A percentile compares a stretch with the other conserved stretches of the same genome.
Conservation (phyloP, 2,113 vertebrate genomes). For the Azemiops feae region DNA sequence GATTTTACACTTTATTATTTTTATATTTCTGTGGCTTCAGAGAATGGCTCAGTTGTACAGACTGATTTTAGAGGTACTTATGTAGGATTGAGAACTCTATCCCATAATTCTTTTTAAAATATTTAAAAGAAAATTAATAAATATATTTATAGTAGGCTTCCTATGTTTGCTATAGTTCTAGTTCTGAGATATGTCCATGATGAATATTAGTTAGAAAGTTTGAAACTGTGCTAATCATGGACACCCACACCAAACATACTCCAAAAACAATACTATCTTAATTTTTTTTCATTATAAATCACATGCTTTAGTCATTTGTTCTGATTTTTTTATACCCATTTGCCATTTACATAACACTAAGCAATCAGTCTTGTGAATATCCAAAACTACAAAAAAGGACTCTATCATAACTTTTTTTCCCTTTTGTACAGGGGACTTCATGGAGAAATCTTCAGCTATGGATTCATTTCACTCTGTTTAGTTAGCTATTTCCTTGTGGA, state of each 20-base stretch:
- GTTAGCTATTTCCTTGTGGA: conserved; percentile 85
- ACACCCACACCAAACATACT: conserved; percentile 34
- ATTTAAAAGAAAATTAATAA: neutral
- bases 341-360: conserved; percentile 80
- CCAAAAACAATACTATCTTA: conserved; percentile 38
- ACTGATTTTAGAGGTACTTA: neutral
- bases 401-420: conserved; percentile 71
- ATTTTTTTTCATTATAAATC: conserved; percentile 61
- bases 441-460: conserved; percentile 77
- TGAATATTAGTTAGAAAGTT: neutral
- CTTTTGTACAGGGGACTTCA: conserved; percentile 74
- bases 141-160: neutral
- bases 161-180: neutral
- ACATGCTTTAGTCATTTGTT: conserved; percentile 67
- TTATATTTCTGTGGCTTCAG: neutral
- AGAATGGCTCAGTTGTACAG: neutral
- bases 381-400: conserved; percentile 81
- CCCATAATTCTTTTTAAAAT: neutral
- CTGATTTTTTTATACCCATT: conserved; percentile 64
- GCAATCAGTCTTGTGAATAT: conserved; percentile 78
- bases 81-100: neutral
- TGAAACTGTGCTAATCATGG: conserved; percentile 26
- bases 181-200: neutral
- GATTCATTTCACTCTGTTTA: conserved; percentile 88
- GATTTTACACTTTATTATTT: neutral